phyloP scores from a whole-genome alignment of 2,797 vertebrate species.

The Lacerta agilis region DNA sequence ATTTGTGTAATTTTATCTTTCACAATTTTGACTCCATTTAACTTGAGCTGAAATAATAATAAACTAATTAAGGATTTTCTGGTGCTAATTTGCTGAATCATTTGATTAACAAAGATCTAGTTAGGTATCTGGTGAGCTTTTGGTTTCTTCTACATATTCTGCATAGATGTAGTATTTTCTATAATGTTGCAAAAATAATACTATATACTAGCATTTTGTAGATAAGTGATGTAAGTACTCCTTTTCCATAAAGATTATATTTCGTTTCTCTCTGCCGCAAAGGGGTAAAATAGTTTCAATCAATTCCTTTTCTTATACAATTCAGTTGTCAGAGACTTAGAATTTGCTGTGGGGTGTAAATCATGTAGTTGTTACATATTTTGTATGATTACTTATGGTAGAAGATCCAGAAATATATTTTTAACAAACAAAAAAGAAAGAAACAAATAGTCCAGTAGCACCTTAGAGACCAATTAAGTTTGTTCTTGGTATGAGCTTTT shows the following conservation, averaged over 20 bases:
- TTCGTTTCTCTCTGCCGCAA: not conserved
- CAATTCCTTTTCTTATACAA: not conserved
- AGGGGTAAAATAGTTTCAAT: not conserved
- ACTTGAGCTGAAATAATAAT: constrained; percentile 50
- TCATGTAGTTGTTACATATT: not conserved
- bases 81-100: constrained; percentile 42
- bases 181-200: not conserved
- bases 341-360: not conserved
- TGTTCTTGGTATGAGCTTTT: no score
- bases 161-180: not conserved
- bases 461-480: no score
- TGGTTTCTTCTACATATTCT: constrained; percentile 20
- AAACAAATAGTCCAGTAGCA: no score
- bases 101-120: constrained; percentile 57
- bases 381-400: not conserved
- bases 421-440: not conserved
- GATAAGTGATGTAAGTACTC: not conserved
- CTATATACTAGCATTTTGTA: not conserved
- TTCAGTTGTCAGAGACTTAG: not conserved
- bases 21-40: constrained; percentile 53
- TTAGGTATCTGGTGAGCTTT: constrained; percentile 11
- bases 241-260: not conserved
- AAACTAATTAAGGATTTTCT: constrained; percentile 61
- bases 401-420: not conserved
- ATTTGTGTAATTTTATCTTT: constrained; percentile 46